Evolutionary conservation across 1,140 invertebrate genomes (phyloP).

Genomic region (Pogonomyrmex barbatus): DNA sequence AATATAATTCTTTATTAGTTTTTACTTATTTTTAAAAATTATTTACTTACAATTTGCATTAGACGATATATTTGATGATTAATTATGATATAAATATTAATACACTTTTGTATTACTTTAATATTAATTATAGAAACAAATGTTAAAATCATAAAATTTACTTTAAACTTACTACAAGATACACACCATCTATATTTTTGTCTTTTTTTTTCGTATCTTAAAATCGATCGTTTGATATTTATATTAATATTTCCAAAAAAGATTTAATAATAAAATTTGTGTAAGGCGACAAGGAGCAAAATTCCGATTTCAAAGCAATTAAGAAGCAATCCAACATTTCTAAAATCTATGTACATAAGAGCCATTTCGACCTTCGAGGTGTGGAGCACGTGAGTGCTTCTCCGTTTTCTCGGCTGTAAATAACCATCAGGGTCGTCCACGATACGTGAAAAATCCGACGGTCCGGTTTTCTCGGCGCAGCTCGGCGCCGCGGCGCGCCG

Average conservation of each 20-base stretch:
- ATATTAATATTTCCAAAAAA: not conserved
- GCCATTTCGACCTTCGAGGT: not conserved
- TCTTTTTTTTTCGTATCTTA: not conserved
- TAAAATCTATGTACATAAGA: not conserved
- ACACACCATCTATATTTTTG: too few relatives aligned
- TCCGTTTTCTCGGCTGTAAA: constrained; percentile 58
- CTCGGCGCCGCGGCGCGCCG: constrained; percentile 38
- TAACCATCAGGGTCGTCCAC: constrained; percentile 60
- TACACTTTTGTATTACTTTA: not conserved
- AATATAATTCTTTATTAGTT: not conserved
- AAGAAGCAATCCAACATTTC: not conserved
- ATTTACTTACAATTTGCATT: not conserved
- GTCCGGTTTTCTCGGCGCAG: constrained; percentile 68
- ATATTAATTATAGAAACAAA: not conserved
- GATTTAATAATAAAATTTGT: not conserved
- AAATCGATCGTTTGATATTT: not conserved
- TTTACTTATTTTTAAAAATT: not conserved
- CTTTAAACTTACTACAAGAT: not conserved
- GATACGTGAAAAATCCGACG: constrained; percentile 66
- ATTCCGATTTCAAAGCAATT: not conserved
- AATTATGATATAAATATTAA: not conserved
- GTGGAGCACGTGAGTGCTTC: not conserved
- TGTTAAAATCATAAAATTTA: not conserved
- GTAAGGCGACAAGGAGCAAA: not conserved
- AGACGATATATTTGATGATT: not conserved